Evolutionary conservation across 2,888 invertebrate species (phyloP).

Genomic region (Cerastis leucographa): DNA sequence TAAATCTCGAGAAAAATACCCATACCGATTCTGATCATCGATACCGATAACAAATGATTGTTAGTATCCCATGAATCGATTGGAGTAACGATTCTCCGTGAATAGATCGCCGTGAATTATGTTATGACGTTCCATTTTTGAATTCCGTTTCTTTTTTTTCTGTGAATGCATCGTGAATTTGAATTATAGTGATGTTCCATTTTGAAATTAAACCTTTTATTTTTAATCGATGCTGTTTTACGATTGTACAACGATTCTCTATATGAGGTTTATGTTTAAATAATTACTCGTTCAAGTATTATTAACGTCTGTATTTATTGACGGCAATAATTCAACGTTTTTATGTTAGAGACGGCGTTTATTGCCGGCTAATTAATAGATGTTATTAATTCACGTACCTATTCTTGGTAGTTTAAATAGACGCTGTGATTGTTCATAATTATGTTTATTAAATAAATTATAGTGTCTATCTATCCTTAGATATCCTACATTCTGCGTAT

Average conservation of each 20-base stretch:
- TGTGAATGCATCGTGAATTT: slow-evolving; percentile 36
- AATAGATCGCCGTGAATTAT: slow-evolving; percentile 60
- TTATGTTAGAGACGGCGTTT: slow-evolving; percentile 54
- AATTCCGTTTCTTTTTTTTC: slow-evolving; percentile 39
- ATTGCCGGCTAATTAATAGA: slow-evolving; percentile 61
- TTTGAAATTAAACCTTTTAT: slow-evolving; percentile 39
- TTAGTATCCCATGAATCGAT: slow-evolving; percentile 64
- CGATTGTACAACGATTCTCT: slow-evolving; percentile 48
- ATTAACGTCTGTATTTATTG: slow-evolving; percentile 62
- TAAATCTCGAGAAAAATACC: slow-evolving; percentile 60
- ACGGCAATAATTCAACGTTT: slow-evolving; percentile 56
- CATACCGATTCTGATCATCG: slow-evolving; percentile 56
- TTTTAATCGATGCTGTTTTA: slow-evolving; percentile 60
- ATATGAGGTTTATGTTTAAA: slow-evolving; percentile 54
- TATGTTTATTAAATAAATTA: slow-evolving; percentile 56
- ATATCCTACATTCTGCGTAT: not conserved
- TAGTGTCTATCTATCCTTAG: slow-evolving; percentile 4
- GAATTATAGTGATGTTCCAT: slow-evolving; percentile 50
- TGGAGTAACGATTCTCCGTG: slow-evolving; percentile 54
- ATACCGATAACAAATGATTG: slow-evolving; percentile 53
- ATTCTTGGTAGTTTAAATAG: slow-evolving; percentile 55
- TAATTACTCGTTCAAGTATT: slow-evolving; percentile 61
- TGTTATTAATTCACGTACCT: slow-evolving; percentile 58
- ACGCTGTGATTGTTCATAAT: slow-evolving; percentile 50
- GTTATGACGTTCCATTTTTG: slow-evolving; percentile 58